Evolutionary conservation across 2,888 invertebrate species (phyloP).

Genomic region (Masnerella sp.): DNA sequence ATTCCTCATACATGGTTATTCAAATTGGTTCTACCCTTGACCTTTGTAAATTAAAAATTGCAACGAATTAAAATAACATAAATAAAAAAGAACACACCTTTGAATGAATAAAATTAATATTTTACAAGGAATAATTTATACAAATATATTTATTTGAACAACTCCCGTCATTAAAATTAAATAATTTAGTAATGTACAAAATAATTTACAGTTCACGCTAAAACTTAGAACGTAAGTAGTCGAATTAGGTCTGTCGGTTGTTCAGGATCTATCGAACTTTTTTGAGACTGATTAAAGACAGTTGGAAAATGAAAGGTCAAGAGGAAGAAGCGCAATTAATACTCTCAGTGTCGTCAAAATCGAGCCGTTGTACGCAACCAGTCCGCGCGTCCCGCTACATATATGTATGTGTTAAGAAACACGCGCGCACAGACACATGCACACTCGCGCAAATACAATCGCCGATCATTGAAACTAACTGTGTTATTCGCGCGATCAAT

Average conservation of each 20-base stretch:
- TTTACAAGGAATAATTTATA: too few relatives aligned
- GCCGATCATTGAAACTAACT: constrained; percentile 4
- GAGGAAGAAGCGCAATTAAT: constrained; percentile 43
- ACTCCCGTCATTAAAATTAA: too few relatives aligned
- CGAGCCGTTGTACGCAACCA: constrained; percentile 14
- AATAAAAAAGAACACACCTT: too few relatives aligned
- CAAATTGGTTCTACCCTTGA: too few relatives aligned
- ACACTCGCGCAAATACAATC: constrained; percentile 3
- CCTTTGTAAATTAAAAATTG: too few relatives aligned
- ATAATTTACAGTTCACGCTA: too few relatives aligned
- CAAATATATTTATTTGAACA: too few relatives aligned
- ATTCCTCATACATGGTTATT: neutral
- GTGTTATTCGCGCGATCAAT: neutral
- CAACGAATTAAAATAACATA: too few relatives aligned
- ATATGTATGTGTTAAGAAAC: constrained; percentile 32
- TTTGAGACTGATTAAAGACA: constrained; percentile 42
- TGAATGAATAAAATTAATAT: too few relatives aligned
- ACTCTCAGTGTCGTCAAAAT: constrained; percentile 23
- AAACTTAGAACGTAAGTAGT: too few relatives aligned
- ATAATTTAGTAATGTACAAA: too few relatives aligned
- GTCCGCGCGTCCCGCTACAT: constrained; percentile 25
- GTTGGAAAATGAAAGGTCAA: constrained; percentile 38
- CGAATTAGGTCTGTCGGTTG: too few relatives aligned
- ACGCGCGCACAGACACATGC: constrained; percentile 7
- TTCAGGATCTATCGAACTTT: constrained; percentile 23